Evolutionary conservation across 2,797 vertebrate species (phyloP), one percentile per base, ranked within the genome.

Genomic region (Microcaecilia unicolor): DNA sequence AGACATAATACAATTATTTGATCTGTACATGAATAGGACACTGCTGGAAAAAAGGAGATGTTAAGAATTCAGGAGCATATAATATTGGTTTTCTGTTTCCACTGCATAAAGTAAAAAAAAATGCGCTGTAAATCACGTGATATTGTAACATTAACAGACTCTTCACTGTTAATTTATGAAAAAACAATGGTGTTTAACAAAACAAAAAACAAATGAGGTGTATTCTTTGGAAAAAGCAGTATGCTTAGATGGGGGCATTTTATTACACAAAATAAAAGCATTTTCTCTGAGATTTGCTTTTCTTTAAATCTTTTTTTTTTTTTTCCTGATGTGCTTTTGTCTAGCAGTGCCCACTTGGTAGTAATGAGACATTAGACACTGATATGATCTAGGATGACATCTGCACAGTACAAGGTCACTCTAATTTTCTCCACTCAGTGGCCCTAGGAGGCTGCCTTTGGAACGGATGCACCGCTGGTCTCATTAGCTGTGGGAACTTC

Each of bases 161-260:
- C n/a, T n/a, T n/a, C n/a, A n/a, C n/a, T n/a, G n/a, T n/a, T n/a
- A 52, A 42, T 22, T 31, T 54, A 27, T 11, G n/a, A 57, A 36
- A 27, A 59, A 43, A 45, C 51, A 53, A 55, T 42, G 29, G 10
- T 34, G 22, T 56, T 72, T 55, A 32, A 24, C 6, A 19, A 14
- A 17, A 19, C n/a, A n/a, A 28, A 10, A 12, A 20, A 32, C 18
- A 45, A 61, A 47, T 40, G 22, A 13, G n/a, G n/a, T 19, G 5
- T 16, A 34, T 34, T 49, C 30, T 54, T 52, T 29, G 16, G 17
- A 51, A 42, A 35, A 40, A 37, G 19, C 25, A 17, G 9, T 12
- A 11, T 16, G 13, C 22, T 34, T 27, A 16, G 15, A 10, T 24
- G 24, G 26, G 32, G 52, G 26, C 25, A 30, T 29, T 42, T 42